Conservation (phyloP, 2,113 vertebrate species). For the Nycticryphes semicollaris region DNA sequence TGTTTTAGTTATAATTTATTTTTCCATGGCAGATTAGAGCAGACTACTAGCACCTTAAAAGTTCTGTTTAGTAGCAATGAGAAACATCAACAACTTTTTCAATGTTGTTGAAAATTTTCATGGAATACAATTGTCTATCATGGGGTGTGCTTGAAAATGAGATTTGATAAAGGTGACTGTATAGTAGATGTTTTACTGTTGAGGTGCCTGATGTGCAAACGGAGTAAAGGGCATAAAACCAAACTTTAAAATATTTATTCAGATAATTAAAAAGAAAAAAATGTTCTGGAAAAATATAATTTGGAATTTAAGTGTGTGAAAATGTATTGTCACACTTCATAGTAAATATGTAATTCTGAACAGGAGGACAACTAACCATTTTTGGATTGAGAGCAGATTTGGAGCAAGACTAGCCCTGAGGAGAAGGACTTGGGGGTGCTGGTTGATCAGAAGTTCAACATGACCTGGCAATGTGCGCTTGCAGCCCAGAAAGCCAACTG, state of each 20-base stretch:
- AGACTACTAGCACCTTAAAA: not conserved
- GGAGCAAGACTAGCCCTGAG: too few species aligned
- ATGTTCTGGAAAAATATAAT: not conserved
- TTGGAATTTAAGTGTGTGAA: not conserved
- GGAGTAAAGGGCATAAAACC: not conserved
- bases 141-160: not conserved
- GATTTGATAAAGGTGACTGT: conserved; percentile 4
- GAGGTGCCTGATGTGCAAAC: not conserved
- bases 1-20: not conserved
- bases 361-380: not conserved
- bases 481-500: not conserved
- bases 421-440: too few species aligned
- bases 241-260: not conserved
- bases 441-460: too few species aligned
- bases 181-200: conserved; percentile 27
- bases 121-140: not conserved
- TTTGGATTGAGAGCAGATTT: too few species aligned
- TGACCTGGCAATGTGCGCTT: too few species aligned
- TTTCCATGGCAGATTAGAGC: not conserved
- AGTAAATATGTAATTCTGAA: not conserved
- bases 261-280: not conserved
- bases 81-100: not conserved
- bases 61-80: not conserved
- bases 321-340: not conserved
- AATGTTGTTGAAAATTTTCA: not conserved